Base-by-base conservation (phyloP, 2,797 vertebrate species). In the Caiman crocodilus region DNA sequence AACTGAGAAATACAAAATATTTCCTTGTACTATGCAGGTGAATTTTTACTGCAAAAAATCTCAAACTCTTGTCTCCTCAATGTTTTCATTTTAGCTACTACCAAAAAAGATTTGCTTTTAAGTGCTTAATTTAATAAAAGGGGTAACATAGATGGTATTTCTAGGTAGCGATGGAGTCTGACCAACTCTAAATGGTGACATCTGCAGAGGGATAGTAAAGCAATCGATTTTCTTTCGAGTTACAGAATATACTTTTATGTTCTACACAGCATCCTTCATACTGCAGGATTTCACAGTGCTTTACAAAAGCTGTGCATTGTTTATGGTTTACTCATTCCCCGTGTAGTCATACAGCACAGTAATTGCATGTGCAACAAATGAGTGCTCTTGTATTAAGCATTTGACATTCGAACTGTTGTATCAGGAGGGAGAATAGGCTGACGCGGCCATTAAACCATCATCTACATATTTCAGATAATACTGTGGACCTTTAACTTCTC, bases 111-210 rank as follows among this genome's bases (percentile, higher is more conserved):
- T 92, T 92, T 84, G 79, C 88, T 96, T 97, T 95, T 93, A 95
- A 88, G 82, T 96, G 76, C 60, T 65, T 84, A 94, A 93, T 25
- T 83, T 93, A 95, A 96, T 94, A 95, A 96, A 96, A 97, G 42
- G 10, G 42, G 94, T 76, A 95, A 93, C 73, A 88, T 81, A 88
- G 50, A 64, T 32, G 35, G 78, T 82, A 94, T 92, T 96, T 96
- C 84, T 89, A 88, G 92, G 82, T 85, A 89, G 90, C 96, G 96
- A 96, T 87, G 25, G 87, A 84, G 90, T 95, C 93, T 85, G 81
- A 81, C 86, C 92, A 94, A 88, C 73, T 69, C 32, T 35, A n/a
- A 89, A 15, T 7, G 79, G 23, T n/a, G 79, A 71, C 75, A 82
- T 14, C 60, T 82, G 10, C 14, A 73, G 42, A 88, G 57, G 50